Percentiles rank a stretch among this genome's conserved stretches.
Conservation (phyloP, 2,797 vertebrate genomes). For the Botia kubotai region DNA sequence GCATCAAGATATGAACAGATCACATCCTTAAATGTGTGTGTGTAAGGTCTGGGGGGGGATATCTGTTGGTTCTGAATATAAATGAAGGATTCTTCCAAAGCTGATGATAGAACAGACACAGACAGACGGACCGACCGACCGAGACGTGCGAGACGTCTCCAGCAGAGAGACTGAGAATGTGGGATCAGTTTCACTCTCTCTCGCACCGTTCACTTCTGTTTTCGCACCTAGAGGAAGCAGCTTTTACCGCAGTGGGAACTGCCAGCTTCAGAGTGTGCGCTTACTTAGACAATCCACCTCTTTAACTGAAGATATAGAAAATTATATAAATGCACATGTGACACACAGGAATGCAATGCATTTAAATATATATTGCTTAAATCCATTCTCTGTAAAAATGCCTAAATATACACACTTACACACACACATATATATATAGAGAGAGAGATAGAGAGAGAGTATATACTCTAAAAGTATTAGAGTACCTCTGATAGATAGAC, state of each 20-base stretch:
- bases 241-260: neutral
- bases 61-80: neutral
- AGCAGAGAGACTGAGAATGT: neutral
- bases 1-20: conserved; percentile 39
- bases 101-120: neutral
- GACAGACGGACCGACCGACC: neutral
- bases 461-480: neutral
- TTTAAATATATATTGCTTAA: neutral
- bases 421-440: neutral
- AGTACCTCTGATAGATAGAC: neutral
- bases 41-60: neutral
- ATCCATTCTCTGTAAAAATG: too few relatives aligned
- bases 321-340: neutral
- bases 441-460: neutral
- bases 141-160: neutral
- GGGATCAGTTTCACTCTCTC: neutral
- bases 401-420: too few relatives aligned
- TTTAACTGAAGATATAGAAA: neutral
- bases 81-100: neutral
- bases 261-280: neutral
- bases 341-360: too few relatives aligned
- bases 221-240: neutral
- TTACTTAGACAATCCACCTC: neutral
- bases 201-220: neutral
- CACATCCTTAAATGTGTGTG: conserved; percentile 6